A percentile compares a stretch with the other conserved stretches of the same genome.
These are phyloP conservation scores for Archips xylosteana DNA, from an alignment of 2,888 invertebrate genomes.

Conservation along the genomic window DNA sequence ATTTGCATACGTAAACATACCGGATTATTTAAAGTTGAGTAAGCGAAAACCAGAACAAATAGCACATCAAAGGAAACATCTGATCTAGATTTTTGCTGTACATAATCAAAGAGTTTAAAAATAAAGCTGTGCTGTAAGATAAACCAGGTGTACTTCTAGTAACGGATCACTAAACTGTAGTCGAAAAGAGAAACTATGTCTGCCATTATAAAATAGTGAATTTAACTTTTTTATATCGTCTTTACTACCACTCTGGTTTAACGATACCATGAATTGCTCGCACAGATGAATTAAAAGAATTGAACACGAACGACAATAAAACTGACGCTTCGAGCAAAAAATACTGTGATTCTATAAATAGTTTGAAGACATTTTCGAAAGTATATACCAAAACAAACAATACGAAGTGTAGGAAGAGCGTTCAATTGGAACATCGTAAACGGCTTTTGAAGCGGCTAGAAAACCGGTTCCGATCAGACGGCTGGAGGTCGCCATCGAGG, in stretches of 20 bases:
- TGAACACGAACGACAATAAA: not conserved
- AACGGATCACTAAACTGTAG: slow-evolving; percentile 5
- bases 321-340: not conserved
- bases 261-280: slow-evolving; percentile 5
- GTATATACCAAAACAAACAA: slow-evolving; percentile 36
- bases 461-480: slow-evolving; percentile 40
- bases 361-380: slow-evolving; percentile 21
- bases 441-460: slow-evolving; percentile 10
- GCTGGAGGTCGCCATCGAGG: slow-evolving; percentile 41
- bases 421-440: slow-evolving; percentile 33
- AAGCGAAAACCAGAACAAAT: slow-evolving; percentile 21
- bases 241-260: slow-evolving; percentile 1
- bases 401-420: slow-evolving; percentile 24
- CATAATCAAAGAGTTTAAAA: slow-evolving; percentile 21
- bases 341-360: not conserved
- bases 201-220: slow-evolving; percentile 8
- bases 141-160: slow-evolving; percentile 29
- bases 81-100: slow-evolving; percentile 13
- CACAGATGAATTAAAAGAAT: slow-evolving; percentile 1
- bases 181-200: not conserved
- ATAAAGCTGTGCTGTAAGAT: slow-evolving; percentile 24
- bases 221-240: slow-evolving; percentile 12
- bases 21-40: slow-evolving; percentile 14
- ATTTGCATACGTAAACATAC: slow-evolving; percentile 32
- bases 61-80: slow-evolving; percentile 25